These are phyloP conservation scores for Meandrusa payeni DNA, from an alignment of 2,888 invertebrate genomes.

Conservation along the genomic window DNA sequence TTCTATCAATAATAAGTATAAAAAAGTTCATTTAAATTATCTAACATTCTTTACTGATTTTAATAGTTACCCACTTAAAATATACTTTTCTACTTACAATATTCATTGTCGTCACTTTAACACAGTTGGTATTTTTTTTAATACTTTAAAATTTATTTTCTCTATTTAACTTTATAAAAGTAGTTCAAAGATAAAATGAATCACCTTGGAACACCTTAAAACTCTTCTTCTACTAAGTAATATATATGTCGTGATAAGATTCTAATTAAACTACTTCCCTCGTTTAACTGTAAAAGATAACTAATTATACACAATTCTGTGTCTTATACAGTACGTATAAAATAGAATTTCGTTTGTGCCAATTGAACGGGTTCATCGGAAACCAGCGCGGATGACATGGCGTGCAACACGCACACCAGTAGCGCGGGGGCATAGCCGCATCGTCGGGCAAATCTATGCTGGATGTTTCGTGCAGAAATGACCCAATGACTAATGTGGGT, in stretches of 20 bases:
- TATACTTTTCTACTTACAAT: no score
- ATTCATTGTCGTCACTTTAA: no score
- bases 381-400: constrained; percentile 8
- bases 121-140: no score
- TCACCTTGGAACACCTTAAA: constrained; percentile 9
- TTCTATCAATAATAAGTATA: no score
- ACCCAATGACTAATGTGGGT: constrained; percentile 17
- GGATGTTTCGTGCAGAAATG: constrained; percentile 18
- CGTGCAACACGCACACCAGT: constrained; percentile 16
- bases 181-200: constrained; percentile 1
- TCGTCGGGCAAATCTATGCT: constrained; percentile 9
- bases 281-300: not conserved
- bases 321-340: no score
- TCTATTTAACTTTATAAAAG: not conserved
- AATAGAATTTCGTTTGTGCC: not conserved
- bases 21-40: no score
- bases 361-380: not conserved
- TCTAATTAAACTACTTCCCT: constrained; percentile 16
- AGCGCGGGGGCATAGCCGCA: constrained; percentile 8
- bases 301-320: not conserved
- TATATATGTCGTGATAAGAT: constrained; percentile 14
- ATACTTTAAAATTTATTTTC: no score
- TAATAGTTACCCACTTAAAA: no score
- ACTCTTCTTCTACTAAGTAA: constrained; percentile 1
- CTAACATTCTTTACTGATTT: no score